Percentiles rank a stretch among this genome's conserved stretches.
phyloP scores from a whole-genome alignment of 2,797 vertebrate genomes.

The Chloroceryle inda region DNA sequence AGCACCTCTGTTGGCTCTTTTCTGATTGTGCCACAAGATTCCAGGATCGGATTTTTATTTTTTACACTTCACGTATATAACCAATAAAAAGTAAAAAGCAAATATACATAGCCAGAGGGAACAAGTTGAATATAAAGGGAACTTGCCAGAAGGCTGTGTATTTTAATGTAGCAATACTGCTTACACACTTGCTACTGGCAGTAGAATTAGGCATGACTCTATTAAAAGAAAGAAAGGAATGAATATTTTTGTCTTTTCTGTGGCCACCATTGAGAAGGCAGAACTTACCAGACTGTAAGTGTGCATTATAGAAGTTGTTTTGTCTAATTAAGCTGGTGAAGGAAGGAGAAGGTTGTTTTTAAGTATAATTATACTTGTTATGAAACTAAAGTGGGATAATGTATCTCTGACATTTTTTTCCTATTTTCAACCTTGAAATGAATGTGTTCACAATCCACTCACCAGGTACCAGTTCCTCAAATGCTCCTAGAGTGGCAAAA shows the following conservation, averaged over 20 bases:
- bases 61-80: neutral
- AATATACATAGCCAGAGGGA: neutral
- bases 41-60: neutral
- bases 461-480: neutral
- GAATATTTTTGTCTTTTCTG: neutral
- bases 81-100: neutral
- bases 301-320: neutral
- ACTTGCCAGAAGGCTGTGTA: neutral
- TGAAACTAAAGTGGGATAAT: neutral
- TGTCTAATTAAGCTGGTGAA: neutral
- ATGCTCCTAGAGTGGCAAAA: neutral
- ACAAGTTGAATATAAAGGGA: neutral
- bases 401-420: neutral
- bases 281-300: neutral
- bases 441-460: neutral
- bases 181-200: neutral
- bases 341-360: rapidly evolving
- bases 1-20: neutral
- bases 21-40: neutral
- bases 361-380: neutral
- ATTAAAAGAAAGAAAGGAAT: neutral
- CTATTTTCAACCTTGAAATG: neutral
- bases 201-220: neutral
- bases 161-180: neutral
- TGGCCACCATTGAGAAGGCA: neutral